A percentile compares a stretch with the other conserved stretches of the same genome.
These are phyloP conservation scores for Drosophila anceps DNA, from an alignment of 2,888 invertebrate genomes.

Conservation along the genomic window DNA sequence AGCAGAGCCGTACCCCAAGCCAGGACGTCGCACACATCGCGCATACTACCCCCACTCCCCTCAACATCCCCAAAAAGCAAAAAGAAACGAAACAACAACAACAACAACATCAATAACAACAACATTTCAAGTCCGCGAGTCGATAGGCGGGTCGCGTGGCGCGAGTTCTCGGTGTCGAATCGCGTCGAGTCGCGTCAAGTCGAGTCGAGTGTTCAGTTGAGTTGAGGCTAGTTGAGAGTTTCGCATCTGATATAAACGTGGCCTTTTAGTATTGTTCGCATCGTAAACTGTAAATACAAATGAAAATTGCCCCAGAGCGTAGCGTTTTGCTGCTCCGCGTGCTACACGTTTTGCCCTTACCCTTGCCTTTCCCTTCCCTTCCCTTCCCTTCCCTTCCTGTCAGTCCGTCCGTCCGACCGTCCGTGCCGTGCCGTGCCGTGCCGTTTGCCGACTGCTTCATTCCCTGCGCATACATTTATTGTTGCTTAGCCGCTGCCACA, in stretches of 20 bases:
- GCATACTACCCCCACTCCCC: conserved; percentile 1
- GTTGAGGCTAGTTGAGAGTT: conserved; percentile 14
- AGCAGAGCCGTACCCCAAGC: conserved; percentile 32
- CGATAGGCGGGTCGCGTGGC: conserved; percentile 19
- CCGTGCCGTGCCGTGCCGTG: no score
- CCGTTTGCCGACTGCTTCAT: conserved; percentile 16
- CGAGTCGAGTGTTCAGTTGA: conserved; percentile 5
- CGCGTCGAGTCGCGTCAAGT: conserved; percentile 7
- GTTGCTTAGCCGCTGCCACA: conserved; percentile 31
- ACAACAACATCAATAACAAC: not conserved
- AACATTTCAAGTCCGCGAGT: conserved; percentile 8
- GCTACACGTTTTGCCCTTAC: not conserved
- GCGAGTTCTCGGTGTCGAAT: conserved; percentile 3
- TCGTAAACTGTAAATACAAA: conserved; percentile 52
- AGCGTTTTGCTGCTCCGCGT: conserved; percentile 14
- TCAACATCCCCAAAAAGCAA: not conserved
- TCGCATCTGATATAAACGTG: conserved; percentile 23
- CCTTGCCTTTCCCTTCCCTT: not conserved
- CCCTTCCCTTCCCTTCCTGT: not conserved
- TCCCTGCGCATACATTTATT: conserved; percentile 39
- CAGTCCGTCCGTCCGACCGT: not conserved
- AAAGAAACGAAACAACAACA: not conserved
- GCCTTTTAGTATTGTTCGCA: conserved; percentile 28
- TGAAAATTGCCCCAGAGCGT: conserved; percentile 50
- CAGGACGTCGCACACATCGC: conserved; percentile 18